Percentiles rank a stretch among this genome's conserved stretches.
These are phyloP conservation scores for Sebastes diploproa DNA, from an alignment of 2,797 vertebrate species.

Conservation along the genomic window DNA sequence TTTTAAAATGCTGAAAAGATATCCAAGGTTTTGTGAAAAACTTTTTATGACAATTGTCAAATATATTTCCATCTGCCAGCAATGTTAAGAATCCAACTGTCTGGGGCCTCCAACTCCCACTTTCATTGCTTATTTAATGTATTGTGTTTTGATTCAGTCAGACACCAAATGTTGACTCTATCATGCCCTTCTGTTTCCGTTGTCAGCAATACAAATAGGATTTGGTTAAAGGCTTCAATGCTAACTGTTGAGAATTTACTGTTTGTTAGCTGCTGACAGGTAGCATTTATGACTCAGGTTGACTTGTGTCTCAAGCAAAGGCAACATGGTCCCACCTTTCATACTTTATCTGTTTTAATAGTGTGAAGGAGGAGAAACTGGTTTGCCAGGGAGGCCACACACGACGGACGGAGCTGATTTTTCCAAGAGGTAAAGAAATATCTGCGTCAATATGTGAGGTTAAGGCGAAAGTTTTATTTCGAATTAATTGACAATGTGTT, in stretches of 20 bases:
- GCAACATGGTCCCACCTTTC: background rate
- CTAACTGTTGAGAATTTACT: background rate
- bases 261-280: too few species aligned
- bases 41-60: background rate
- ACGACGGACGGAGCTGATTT: slow-evolving; percentile 73
- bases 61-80: background rate
- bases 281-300: background rate
- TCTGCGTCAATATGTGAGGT: background rate
- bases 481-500: background rate
- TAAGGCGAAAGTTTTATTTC: background rate
- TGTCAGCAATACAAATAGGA: background rate
- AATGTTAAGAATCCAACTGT: background rate
- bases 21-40: background rate
- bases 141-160: background rate
- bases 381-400: slow-evolving; percentile 71
- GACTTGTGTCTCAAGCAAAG: background rate
- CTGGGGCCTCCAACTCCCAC: background rate
- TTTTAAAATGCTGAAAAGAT: background rate
- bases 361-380: slow-evolving; percentile 71
- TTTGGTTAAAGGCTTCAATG: background rate
- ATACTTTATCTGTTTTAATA: slow-evolving; percentile 24
- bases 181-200: background rate
- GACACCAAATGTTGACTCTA: background rate
- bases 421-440: slow-evolving; percentile 75
- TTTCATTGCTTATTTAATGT: background rate